Base-by-base conservation (phyloP, 2,888 invertebrate genomes). In the Drosophila helvetica region DNA sequence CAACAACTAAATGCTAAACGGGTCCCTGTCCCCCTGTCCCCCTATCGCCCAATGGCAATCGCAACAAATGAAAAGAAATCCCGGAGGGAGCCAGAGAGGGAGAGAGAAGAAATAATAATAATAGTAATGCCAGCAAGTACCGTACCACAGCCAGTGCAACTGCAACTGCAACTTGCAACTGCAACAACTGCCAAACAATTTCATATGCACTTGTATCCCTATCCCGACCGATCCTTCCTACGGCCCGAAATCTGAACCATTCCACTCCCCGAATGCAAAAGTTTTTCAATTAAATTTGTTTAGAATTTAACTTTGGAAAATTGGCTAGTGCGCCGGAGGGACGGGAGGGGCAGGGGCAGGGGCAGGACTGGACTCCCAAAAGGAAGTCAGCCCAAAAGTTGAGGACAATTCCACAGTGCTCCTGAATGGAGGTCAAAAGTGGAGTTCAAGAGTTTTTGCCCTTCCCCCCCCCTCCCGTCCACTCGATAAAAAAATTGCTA, bases 241-340 rank as follows among this genome's bases (percentile, higher is more conserved):
- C 15, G 48, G 27, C 43, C 58, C 10, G 54, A 64, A 81, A 86
- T 77, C 81, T 78, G 78, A 38, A 79, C 83, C 81, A 76, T 77
- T 72, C 83, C 81, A 76, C 75, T 72, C 79, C 22, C 86, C 75
- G 75, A 60, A 69, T 50, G 54, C 18, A 30, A 85, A 86, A 85
- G 82, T 85, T 85, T 85, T 85, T 86, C 85, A 85, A 85, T 85
- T 85, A 84, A 85, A 86, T 85, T 86, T 85, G 80, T 81, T 86
- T 86, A 86, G 86, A 84, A 86, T 84, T 84, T 80, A 83, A 82
- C 83, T 84, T 82, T 38, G 38, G 76, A 74, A 76, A 77, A 85
- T 83, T 82, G 79, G 75, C 79, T 64, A 54, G 74, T 60, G 72
- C 46, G 19, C 51, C n/a, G 51, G 6, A 10, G 27, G 12, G n/a